A percentile compares a stretch with the other conserved stretches of the same genome.
Evolutionary conservation across 2,113 vertebrate species (phyloP).

Genomic region (Albula glossodonta): DNA sequence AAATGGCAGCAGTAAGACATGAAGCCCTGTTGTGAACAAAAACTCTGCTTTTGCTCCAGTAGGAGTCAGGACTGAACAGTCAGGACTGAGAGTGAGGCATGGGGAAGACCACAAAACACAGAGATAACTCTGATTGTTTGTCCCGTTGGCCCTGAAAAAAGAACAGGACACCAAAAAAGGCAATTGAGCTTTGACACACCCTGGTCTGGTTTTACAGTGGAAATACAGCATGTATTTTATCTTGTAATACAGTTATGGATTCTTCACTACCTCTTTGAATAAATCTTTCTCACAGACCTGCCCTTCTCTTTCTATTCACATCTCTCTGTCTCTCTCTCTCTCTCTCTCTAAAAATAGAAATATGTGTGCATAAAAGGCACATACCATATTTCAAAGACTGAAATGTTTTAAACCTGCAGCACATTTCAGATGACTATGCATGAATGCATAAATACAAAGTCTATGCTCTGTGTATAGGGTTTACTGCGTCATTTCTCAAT

Average conservation of each 20-base stretch:
- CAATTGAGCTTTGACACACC: too few species aligned
- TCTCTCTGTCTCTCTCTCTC: neutral
- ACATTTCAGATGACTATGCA: neutral
- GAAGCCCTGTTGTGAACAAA: too few species aligned
- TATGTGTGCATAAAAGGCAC: neutral
- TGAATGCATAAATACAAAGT: neutral
- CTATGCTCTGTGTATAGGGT: neutral
- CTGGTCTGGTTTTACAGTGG: too few species aligned
- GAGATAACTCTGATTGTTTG: neutral
- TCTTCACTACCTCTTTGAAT: neutral
- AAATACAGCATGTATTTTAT: too few species aligned
- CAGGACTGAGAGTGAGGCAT: neutral
- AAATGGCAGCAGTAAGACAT: too few species aligned
- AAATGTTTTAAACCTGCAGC: neutral
- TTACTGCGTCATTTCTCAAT: neutral
- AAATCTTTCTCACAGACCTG: neutral
- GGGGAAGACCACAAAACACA: neutral
- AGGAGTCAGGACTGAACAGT: neutral
- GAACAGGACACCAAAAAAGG: too few species aligned
- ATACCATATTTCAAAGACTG: neutral
- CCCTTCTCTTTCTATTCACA: neutral
- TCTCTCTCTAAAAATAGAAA: neutral
- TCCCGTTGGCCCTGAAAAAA: too few species aligned
- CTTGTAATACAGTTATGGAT: too few species aligned
- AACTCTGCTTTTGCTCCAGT: neutral